Evolutionary conservation across 2,888 invertebrate genomes (phyloP).

Genomic region (Griposia aprilina): DNA sequence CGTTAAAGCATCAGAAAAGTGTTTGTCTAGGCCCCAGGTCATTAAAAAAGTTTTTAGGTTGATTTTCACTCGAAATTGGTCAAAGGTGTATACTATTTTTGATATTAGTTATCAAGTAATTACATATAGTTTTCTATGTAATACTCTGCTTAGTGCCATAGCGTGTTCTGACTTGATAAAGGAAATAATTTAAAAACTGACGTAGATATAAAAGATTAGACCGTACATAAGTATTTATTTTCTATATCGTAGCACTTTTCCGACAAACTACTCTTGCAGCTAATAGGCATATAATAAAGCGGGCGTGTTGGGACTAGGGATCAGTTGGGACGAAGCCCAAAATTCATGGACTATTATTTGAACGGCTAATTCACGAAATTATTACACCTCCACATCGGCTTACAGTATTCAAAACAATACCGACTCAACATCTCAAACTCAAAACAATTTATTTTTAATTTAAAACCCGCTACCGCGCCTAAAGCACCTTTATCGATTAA

Average conservation of each 20-base stretch:
- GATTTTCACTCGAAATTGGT: background rate
- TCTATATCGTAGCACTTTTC: too few relatives aligned
- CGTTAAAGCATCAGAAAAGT: too few relatives aligned
- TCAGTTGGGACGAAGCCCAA: too few relatives aligned
- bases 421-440: slow-evolving; percentile 19
- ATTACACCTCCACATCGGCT: background rate
- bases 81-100: background rate
- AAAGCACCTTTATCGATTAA: slow-evolving; percentile 64
- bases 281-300: too few relatives aligned
- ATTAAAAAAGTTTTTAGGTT: background rate
- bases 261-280: too few relatives aligned
- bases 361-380: background rate
- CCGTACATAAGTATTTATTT: too few relatives aligned
- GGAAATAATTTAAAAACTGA: background rate
- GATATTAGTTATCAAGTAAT: background rate
- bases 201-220: background rate
- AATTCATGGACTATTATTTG: too few relatives aligned
- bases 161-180: background rate
- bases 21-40: too few relatives aligned
- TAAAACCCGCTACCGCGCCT: slow-evolving; percentile 51
- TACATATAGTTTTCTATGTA: background rate
- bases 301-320: too few relatives aligned
- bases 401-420: slow-evolving; percentile 2
- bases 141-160: background rate
- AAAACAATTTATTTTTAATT: slow-evolving; percentile 65